Percentiles rank a stretch among this genome's conserved stretches.
phyloP scores from a whole-genome alignment of 2,888 invertebrate genomes.

The Slavum lentiscoides region DNA sequence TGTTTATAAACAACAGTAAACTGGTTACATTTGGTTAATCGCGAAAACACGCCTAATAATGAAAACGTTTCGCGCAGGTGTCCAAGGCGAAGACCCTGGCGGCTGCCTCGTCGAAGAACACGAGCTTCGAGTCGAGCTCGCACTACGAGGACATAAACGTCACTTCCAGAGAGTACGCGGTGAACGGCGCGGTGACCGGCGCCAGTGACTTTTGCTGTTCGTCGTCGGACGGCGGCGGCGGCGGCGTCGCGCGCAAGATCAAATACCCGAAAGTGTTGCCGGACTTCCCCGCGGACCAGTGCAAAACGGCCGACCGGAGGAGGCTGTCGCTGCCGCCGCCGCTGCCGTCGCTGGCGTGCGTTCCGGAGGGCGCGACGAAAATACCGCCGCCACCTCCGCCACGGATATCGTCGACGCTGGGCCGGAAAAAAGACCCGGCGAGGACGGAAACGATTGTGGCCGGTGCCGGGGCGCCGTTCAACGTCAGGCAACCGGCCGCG shows the following conservation, averaged over 20 bases:
- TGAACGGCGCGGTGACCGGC: conserved; percentile 6
- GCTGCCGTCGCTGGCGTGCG: conserved; percentile 55
- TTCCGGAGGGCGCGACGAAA: conserved; percentile 57
- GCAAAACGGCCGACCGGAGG: not conserved
- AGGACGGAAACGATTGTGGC: not conserved
- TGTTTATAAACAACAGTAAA: too few species aligned
- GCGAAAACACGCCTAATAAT: too few species aligned
- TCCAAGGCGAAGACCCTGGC: conserved; percentile 31
- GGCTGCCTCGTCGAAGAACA: conserved; percentile 9
- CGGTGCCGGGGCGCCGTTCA: not conserved
- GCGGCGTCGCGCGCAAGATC: conserved; percentile 62
- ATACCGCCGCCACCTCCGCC: conserved; percentile 75
- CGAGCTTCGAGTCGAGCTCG: conserved; percentile 56
- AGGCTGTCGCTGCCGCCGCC: conserved; percentile 57
- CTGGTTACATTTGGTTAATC: too few species aligned
- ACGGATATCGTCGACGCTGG: conserved; percentile 71
- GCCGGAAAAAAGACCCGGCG: conserved; percentile 61
- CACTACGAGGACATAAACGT: conserved; percentile 69
- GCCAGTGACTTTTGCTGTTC: not conserved
- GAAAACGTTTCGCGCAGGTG: not conserved
- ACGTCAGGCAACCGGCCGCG: not conserved
- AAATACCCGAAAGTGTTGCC: conserved; percentile 86
- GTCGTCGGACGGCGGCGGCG: conserved; percentile 67
- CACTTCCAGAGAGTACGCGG: conserved; percentile 63
- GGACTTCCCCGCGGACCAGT: conserved; percentile 63